Evolutionary conservation across 2,797 vertebrate genomes (phyloP).

Genomic region (Poeciliopsis infans): DNA sequence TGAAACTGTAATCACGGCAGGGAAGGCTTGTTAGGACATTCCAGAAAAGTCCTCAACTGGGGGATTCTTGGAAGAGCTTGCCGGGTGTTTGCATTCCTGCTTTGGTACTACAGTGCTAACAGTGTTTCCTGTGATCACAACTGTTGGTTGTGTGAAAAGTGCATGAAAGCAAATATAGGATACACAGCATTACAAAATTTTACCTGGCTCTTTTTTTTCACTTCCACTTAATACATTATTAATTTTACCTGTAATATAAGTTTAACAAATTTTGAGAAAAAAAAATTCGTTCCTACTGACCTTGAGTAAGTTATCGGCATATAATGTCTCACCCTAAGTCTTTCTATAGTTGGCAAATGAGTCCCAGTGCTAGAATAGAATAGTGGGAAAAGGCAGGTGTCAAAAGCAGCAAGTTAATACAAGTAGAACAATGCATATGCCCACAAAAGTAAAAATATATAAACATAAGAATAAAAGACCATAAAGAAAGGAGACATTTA

Average conservation of each 20-base stretch:
- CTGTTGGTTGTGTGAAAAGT: conserved; percentile 15
- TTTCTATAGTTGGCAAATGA: neutral
- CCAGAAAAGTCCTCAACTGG: conserved; percentile 78
- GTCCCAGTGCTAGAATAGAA: neutral
- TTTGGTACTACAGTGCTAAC: conserved; percentile 61
- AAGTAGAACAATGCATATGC: neutral
- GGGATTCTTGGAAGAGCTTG: conserved; percentile 76
- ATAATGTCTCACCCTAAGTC: neutral
- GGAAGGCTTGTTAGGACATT: conserved; percentile 77
- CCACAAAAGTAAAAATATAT: neutral
- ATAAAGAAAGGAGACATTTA: neutral
- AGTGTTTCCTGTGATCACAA: conserved; percentile 64
- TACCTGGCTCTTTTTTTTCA: neutral
- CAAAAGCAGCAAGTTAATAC: neutral
- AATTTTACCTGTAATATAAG: neutral
- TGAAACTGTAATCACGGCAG: conserved; percentile 77
- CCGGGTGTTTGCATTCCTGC: conserved; percentile 76
- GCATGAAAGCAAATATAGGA: neutral
- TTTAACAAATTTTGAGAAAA: neutral
- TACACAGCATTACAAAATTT: neutral
- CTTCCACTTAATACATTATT: neutral
- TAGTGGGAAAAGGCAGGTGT: neutral
- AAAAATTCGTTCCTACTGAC: neutral
- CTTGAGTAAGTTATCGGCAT: neutral
- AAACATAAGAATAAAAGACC: neutral